These are phyloP conservation scores for Siniperca knerii DNA, from an alignment of 2,113 vertebrate species.

Conservation along the genomic window DNA sequence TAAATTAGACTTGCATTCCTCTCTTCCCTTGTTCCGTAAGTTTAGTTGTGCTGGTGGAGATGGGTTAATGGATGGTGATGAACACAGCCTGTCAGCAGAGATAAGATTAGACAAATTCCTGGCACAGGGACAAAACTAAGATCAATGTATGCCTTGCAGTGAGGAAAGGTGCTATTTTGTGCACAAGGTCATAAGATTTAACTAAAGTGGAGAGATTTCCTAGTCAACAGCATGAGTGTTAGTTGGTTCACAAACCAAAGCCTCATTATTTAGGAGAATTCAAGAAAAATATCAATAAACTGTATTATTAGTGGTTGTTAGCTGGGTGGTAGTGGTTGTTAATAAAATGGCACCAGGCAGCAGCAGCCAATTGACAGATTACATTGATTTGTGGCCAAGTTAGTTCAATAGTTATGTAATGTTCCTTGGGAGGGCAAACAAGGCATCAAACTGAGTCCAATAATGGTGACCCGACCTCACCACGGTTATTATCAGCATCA, in stretches of 20 bases:
- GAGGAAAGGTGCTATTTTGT: conserved; percentile 49
- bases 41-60: conserved; percentile 22
- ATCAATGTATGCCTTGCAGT: conserved; percentile 44
- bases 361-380: conserved; percentile 64
- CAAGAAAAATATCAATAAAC: neutral
- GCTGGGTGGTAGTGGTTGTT: conserved; percentile 29
- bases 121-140: conserved; percentile 56
- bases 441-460: conserved; percentile 43
- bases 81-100: conserved; percentile 64
- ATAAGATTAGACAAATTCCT: conserved; percentile 73
- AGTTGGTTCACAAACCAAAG: neutral
- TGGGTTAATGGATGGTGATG: conserved; percentile 51
- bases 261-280: neutral
- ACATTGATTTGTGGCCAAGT: conserved; percentile 61
- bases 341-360: conserved; percentile 49
- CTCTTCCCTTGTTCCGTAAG: conserved; percentile 15
- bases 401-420: conserved; percentile 66
- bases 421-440: conserved; percentile 48
- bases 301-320: conserved; percentile 20
- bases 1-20: conserved; percentile 8
- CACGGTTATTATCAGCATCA: neutral
- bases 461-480: conserved; percentile 36
- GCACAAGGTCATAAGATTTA: conserved; percentile 60
- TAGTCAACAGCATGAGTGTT: neutral
- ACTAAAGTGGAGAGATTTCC: conserved; percentile 34